phyloP scores from a whole-genome alignment of 2,113 vertebrate genomes.

The Myotis yumanensis region DNA sequence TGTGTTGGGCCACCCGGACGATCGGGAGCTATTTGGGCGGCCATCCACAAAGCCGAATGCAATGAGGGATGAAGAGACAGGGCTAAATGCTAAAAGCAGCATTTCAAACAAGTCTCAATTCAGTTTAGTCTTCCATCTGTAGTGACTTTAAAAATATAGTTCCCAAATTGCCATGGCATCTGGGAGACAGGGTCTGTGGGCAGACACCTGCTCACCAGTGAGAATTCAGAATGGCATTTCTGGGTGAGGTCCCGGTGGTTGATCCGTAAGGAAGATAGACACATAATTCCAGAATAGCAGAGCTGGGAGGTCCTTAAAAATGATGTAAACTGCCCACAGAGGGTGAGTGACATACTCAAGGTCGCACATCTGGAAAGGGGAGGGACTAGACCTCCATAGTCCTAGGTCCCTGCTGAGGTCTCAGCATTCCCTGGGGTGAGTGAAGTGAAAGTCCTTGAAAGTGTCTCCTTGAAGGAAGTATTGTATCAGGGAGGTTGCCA shows the following conservation, averaged over 20 bases:
- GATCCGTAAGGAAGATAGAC: neutral
- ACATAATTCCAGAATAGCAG: constrained; percentile 18
- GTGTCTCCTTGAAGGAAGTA: neutral
- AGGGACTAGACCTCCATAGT: neutral
- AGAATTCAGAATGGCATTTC: constrained; percentile 38
- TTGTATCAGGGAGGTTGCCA: neutral
- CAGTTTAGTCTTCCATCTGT: constrained; percentile 70
- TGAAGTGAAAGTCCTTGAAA: neutral
- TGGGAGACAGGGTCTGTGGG: constrained; percentile 40
- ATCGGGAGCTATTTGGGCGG: constrained; percentile 30
- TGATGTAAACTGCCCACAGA: neutral
- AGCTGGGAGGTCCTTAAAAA: constrained; percentile 7
- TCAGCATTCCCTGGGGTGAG: too few relatives aligned
- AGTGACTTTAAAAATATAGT: constrained; percentile 72
- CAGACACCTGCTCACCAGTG: constrained; percentile 62
- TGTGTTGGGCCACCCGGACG: too few relatives aligned
- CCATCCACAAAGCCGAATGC: constrained; percentile 18
- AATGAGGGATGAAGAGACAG: constrained; percentile 35
- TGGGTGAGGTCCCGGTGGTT: neutral
- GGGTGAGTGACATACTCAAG: neutral
- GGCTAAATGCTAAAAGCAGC: constrained; percentile 66
- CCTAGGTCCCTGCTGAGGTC: neutral
- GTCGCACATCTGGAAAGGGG: neutral
- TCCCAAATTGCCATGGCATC: constrained; percentile 70
- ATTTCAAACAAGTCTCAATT: constrained; percentile 65